Evolutionary conservation across 2,888 invertebrate genomes (phyloP), one percentile per base, ranked within the genome.

Genomic region (Sesia apiformis): DNA sequence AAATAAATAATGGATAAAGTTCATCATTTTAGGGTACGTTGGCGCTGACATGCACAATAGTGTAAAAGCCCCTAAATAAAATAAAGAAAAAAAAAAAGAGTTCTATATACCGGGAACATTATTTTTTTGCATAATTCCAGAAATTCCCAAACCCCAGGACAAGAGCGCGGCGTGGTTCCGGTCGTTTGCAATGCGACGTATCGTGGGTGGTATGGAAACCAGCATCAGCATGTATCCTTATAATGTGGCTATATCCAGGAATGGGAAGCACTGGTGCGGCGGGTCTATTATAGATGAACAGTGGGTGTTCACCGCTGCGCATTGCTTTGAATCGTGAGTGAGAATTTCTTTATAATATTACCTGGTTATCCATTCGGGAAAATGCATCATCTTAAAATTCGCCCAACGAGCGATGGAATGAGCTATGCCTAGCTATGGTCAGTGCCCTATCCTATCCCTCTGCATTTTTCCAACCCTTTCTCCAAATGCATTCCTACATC

Each of bases 241-340:
- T 67, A 89, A 84, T 60, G 85, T 88, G 52, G 87, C 84, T 0
- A 81, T 89, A 56, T 74, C 82, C 3, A 72, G 83, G 49, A 82
- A 72, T 42, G 78, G 78, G 0, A 81, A 81, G 61, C 89, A 88
- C 53, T 89, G 87, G 87, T 89, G 88, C 40, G 88, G 89, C 0
- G 89, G 88, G 0, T 81, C 83, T 49, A 78, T 89, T 52, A 84
- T 89, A n/a, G 89, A 89, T 55, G 89, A 88, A 53, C 88, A 88
- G 57, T 89, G 88, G 88, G 81, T 89, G 5, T 67, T 88, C 0
- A 85, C 85, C 2, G 88, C 88, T n/a, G 88, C 84, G 3, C 88
- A 88, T 56, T 89, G 88, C 46, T 63, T 89, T 40, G 87, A 88
- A 57, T 69, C 78, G 88, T 88, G 52, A 78, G 86, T 71, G 46